Evolutionary conservation across 2,888 invertebrate species (phyloP), one percentile per base, ranked within the genome.

Genomic region (Drosophila sordidula): DNA sequence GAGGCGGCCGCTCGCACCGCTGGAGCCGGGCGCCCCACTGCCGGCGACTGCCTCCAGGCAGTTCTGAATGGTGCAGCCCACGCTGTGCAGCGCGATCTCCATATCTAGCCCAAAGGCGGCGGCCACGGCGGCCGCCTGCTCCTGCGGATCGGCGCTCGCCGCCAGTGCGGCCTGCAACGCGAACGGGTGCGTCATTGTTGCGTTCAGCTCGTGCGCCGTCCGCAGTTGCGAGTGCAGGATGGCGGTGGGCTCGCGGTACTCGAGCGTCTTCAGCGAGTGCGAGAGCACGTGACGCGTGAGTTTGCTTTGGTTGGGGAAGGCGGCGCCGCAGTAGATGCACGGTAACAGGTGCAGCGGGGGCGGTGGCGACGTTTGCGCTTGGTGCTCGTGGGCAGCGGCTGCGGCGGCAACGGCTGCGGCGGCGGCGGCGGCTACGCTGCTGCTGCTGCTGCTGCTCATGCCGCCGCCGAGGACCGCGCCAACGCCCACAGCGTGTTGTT

Each of bases 251-350:
- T 97, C 97, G 83, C 97, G 95, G 92, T 95, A 97, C 94, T 97
- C 97, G 92, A 97, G 94, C 84, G 97, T 95, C 93, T 97, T 97
- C 93, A 97, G 94, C 91, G 96, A 96, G 93, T 97, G 97, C 91
- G 96, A 96, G 91, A 97, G 94, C 93, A 97, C 96, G 93, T 97
- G 97, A 92, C 97, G 94, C 91, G 97, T 97, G 93, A 97, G 94
- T 94, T 97, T 97, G 95, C 96, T 97, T 94, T 97, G 97, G 93
- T 97, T 96, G 89, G 96, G 96, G 93, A 97, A 97, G 92, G 95
- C 94, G 91, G 95, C 95, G 92, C 96, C 96, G 95, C 97, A 97
- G 94, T 97, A 97, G 94, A 97, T 95, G 94, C 97, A 97, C 92
- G 95, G 95, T 93, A 95, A 96, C 91, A 95, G 93, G 75, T 93